phyloP scores from a whole-genome alignment of 2,113 vertebrate genomes.

The Pipa parva region DNA sequence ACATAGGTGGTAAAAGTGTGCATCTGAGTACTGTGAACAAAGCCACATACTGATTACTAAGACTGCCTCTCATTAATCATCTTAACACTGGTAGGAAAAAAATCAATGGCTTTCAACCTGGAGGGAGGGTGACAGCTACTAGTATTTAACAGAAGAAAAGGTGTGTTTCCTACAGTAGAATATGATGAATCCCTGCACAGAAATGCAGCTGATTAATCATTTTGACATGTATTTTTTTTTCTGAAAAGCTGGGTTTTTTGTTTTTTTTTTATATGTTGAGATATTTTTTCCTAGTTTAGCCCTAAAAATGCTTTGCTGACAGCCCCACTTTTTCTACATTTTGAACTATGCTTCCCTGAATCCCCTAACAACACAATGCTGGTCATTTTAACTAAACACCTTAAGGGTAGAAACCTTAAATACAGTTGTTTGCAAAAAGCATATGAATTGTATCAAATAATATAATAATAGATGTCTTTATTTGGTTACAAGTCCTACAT shows the following conservation, averaged over 20 bases:
- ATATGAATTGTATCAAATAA: too few species aligned
- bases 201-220: neutral
- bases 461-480: too few species aligned
- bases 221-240: neutral
- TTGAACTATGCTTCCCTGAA: too few species aligned
- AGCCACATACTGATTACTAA: neutral
- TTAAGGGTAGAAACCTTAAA: too few species aligned
- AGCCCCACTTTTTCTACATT: too few species aligned
- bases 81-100: slow-evolving; percentile 8
- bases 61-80: slow-evolving; percentile 18
- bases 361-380: too few species aligned
- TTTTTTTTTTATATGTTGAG: neutral
- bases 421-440: too few species aligned
- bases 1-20: neutral
- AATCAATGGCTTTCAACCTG: slow-evolving; percentile 21
- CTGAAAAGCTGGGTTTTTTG: neutral
- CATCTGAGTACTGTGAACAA: neutral
- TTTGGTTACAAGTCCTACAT: too few species aligned
- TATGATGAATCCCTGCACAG: slow-evolving; percentile 11
- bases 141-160: slow-evolving; percentile 16
- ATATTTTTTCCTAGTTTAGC: too few species aligned
- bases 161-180: neutral
- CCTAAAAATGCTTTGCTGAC: too few species aligned
- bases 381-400: too few species aligned
- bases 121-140: neutral